These are phyloP conservation scores for Leptinotarsa tumamoca DNA, from an alignment of 2,888 invertebrate genomes.

Conservation along the genomic window DNA sequence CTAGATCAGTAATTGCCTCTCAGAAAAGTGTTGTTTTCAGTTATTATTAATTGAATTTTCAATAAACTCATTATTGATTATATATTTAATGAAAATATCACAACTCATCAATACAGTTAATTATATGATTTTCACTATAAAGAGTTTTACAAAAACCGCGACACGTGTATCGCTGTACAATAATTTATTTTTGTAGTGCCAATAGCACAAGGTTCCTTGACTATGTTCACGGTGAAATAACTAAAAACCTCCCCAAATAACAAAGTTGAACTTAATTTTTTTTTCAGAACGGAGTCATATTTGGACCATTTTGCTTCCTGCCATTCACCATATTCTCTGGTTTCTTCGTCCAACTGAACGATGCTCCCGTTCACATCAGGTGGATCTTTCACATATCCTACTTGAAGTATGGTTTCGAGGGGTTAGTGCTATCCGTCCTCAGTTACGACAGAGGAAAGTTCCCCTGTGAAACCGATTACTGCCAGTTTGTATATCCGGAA, in stretches of 20 bases:
- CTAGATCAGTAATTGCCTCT: too few species aligned
- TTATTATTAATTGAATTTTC: too few species aligned
- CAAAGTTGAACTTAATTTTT: slow-evolving; percentile 33
- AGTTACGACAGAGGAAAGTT: slow-evolving; percentile 83
- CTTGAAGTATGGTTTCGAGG: slow-evolving; percentile 89
- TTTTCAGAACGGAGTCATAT: slow-evolving; percentile 86
- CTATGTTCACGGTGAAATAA: too few species aligned
- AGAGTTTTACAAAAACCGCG: too few species aligned
- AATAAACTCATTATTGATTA: too few species aligned
- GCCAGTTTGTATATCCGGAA: slow-evolving; percentile 78
- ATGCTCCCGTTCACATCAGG: slow-evolving; percentile 81
- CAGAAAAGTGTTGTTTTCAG: too few species aligned
- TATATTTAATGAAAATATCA: too few species aligned
- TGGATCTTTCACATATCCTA: slow-evolving; percentile 93
- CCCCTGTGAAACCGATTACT: slow-evolving; percentile 80
- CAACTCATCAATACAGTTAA: too few species aligned
- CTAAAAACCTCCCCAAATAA: background rate
- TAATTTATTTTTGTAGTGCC: too few species aligned
- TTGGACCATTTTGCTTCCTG: slow-evolving; percentile 88
- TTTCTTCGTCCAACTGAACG: slow-evolving; percentile 87
- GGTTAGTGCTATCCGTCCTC: slow-evolving; percentile 83
- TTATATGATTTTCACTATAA: too few species aligned
- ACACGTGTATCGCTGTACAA: too few species aligned
- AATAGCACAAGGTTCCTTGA: too few species aligned
- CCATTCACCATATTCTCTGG: slow-evolving; percentile 94